Percentiles rank a stretch among this genome's conserved stretches.
These are phyloP conservation scores for Hemistola chrysoprasaria DNA, from an alignment of 2,888 invertebrate species.

Conservation along the genomic window DNA sequence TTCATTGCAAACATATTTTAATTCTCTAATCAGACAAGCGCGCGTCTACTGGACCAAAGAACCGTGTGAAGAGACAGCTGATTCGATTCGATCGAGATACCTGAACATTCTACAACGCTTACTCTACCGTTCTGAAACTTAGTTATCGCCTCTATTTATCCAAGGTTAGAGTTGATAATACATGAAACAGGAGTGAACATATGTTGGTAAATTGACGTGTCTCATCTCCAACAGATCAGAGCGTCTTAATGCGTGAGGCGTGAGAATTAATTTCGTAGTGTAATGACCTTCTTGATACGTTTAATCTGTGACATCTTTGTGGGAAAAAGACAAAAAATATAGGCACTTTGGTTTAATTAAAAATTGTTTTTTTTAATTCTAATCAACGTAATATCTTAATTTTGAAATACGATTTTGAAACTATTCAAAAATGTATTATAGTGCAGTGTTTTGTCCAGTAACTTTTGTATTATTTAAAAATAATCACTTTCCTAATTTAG, in stretches of 20 bases:
- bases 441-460: no score
- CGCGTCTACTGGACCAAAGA: conserved; percentile 56
- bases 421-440: neutral
- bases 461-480: no score
- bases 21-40: conserved; percentile 28
- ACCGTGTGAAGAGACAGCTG: conserved; percentile 72
- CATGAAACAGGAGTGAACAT: conserved; percentile 16
- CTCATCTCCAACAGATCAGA: conserved; percentile 60
- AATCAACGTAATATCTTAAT: conserved; percentile 13
- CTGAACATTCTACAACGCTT: conserved; percentile 35
- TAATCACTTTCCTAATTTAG: no score
- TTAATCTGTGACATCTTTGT: conserved; percentile 60
- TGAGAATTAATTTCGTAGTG: conserved; percentile 74
- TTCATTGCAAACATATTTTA: conserved; percentile 25
- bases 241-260: conserved; percentile 62
- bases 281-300: conserved; percentile 61
- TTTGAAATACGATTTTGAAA: conserved; percentile 16
- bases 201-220: conserved; percentile 46
- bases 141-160: conserved; percentile 26
- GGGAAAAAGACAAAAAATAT: conserved; percentile 47
- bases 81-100: conserved; percentile 60
- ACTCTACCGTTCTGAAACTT: neutral
- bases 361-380: conserved; percentile 32
- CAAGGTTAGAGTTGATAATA: conserved; percentile 31
- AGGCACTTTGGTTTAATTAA: conserved; percentile 37